phyloP scores from a whole-genome alignment of 2,113 vertebrate genomes.

The Papio anubis region DNA sequence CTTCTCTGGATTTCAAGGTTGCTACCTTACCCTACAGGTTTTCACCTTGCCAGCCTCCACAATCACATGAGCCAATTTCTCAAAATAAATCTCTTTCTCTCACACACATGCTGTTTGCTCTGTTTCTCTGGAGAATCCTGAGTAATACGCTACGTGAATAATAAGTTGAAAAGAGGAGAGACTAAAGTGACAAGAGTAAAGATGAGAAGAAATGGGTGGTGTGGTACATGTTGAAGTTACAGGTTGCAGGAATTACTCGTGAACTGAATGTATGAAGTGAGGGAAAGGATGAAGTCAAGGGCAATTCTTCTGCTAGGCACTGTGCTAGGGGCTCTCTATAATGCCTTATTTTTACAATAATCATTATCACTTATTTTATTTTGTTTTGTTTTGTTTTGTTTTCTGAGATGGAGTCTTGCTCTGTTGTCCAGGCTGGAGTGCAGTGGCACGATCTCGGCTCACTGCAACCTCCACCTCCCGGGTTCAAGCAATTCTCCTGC shows the following conservation, averaged over 20 bases:
- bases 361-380: not conserved
- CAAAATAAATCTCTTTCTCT: not conserved
- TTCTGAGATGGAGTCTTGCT: too few relatives aligned
- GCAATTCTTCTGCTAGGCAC: not conserved
- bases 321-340: fast-evolving
- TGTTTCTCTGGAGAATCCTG: not conserved
- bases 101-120: not conserved
- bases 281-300: not conserved
- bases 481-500: too few relatives aligned
- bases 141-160: not conserved
- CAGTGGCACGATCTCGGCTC: too few relatives aligned
- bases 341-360: not conserved
- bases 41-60: not conserved
- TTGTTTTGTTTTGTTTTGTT: too few relatives aligned
- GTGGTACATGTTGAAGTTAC: not conserved
- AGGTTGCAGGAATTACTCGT: not conserved
- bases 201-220: not conserved
- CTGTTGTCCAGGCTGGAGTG: too few relatives aligned
- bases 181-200: not conserved
- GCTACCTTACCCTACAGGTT: not conserved
- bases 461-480: too few relatives aligned
- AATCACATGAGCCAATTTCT: not conserved
- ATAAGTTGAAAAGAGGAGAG: not conserved
- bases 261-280: not conserved
- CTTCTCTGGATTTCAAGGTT: not conserved